Conservation (phyloP, 1,140 invertebrate species). For the Drosophila sproati region DNA sequence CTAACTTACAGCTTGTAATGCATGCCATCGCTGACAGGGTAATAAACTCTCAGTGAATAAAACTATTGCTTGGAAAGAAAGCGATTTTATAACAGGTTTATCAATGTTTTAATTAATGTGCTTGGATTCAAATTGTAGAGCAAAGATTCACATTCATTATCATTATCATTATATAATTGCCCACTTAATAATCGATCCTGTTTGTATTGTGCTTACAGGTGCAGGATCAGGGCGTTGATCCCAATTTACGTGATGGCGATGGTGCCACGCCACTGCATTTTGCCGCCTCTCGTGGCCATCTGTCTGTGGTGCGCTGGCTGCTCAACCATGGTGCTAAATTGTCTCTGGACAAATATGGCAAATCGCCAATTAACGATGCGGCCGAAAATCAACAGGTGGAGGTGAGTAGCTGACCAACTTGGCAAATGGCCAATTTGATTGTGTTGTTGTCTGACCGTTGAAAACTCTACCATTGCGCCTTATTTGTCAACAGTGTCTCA, state of each 20-base stretch:
- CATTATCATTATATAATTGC: too few relatives aligned
- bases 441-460: not conserved
- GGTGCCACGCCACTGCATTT: slow-evolving; percentile 92
- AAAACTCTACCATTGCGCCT: not conserved
- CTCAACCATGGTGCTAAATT: slow-evolving; percentile 91
- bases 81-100: too few relatives aligned
- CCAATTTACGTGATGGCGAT: slow-evolving; percentile 93
- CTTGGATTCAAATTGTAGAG: too few relatives aligned
- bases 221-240: slow-evolving; percentile 92
- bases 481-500: slow-evolving; percentile 88
- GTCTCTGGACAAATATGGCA: slow-evolving; percentile 92
- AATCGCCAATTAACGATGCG: slow-evolving; percentile 94
- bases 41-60: too few relatives aligned
- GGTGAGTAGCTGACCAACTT: slow-evolving; percentile 86
- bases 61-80: too few relatives aligned
- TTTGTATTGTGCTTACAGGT: slow-evolving; percentile 86
- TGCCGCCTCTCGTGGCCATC: slow-evolving; percentile 92
- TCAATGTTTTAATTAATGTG: too few relatives aligned
- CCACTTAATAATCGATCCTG: too few relatives aligned
- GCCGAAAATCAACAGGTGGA: slow-evolving; percentile 95
- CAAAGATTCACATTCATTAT: too few relatives aligned
- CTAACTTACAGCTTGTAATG: too few relatives aligned
- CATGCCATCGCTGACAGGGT: too few relatives aligned
- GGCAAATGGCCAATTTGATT: not conserved
- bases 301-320: slow-evolving; percentile 93